Percentiles rank a stretch among this genome's conserved stretches.
Evolutionary conservation across 2,113 vertebrate genomes (phyloP).

Genomic region (Takifugu bimaculatus): DNA sequence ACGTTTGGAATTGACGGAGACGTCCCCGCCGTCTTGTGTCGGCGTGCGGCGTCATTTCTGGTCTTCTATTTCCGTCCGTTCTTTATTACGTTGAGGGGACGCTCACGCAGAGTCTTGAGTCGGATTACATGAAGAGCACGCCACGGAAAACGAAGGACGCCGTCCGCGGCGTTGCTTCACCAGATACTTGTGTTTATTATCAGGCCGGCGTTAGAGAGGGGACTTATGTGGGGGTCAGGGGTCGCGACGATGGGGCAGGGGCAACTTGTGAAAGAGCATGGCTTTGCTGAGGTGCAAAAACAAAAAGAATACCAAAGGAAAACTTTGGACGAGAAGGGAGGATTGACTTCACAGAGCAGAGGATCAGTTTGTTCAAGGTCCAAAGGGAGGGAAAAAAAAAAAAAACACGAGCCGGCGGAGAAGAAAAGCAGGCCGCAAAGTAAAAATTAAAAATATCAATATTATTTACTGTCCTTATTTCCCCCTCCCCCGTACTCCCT

Average conservation of each 20-base stretch:
- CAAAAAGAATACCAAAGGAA: constrained; percentile 41
- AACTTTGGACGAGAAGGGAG: constrained; percentile 40
- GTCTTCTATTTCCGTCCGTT: constrained; percentile 46
- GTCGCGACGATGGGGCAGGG: constrained; percentile 40
- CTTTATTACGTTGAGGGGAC: constrained; percentile 19
- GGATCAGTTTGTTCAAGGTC: background rate
- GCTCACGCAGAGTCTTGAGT: constrained; percentile 34
- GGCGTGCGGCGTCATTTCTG: constrained; percentile 20
- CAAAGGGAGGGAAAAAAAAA: background rate
- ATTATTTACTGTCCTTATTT: constrained; percentile 61
- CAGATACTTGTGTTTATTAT: constrained; percentile 57
- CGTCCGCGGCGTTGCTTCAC: constrained; percentile 19
- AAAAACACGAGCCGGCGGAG: constrained; percentile 1
- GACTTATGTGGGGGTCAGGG: constrained; percentile 54
- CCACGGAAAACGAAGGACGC: constrained; percentile 23
- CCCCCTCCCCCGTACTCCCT: constrained; percentile 20
- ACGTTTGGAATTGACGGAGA: constrained; percentile 67
- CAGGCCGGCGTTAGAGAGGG: constrained; percentile 46
- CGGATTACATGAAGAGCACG: constrained; percentile 38
- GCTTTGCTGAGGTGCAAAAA: constrained; percentile 50
- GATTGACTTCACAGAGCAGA: constrained; percentile 35
- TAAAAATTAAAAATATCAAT: constrained; percentile 3
- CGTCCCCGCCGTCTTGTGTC: constrained; percentile 29
- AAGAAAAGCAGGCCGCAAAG: constrained; percentile 1
- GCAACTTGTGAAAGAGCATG: constrained; percentile 54